Conservation (phyloP, 2,888 invertebrate genomes). For the Thelaira solivaga region DNA sequence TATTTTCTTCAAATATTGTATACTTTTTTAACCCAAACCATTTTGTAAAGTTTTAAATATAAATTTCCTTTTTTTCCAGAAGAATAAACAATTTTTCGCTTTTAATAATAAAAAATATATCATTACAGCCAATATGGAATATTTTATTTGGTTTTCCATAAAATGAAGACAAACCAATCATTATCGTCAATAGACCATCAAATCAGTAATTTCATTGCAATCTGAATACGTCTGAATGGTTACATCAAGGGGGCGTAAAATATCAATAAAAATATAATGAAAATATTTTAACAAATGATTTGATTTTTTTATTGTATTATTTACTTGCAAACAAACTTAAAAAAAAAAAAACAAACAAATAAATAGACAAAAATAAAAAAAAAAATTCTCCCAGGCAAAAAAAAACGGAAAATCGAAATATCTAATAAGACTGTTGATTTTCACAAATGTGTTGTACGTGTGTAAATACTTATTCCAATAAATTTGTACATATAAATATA, state of each 20-base stretch:
- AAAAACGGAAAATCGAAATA: constrained; percentile 43
- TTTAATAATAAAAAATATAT: not conserved
- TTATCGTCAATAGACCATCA: constrained; percentile 22
- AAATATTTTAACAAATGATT: constrained; percentile 52
- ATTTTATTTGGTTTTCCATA: not conserved
- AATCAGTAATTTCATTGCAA: constrained; percentile 11
- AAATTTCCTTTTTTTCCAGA: no score
- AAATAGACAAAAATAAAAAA: constrained; percentile 5
- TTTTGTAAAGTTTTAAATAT: no score
- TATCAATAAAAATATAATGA: constrained; percentile 48
- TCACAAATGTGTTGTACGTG: constrained; percentile 9
- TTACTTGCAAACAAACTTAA: constrained; percentile 22
- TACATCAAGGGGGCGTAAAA: constrained; percentile 31
- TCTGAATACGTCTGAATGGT: constrained; percentile 12
- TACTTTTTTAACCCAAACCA: no score
- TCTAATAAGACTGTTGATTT: constrained; percentile 28
- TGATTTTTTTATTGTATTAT: constrained; percentile 51
- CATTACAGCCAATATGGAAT: not conserved
- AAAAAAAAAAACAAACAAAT: not conserved
- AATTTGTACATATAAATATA: not conserved
- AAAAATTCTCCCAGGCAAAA: not conserved
- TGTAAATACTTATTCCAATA: not conserved
- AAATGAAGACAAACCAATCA: not conserved
- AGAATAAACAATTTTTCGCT: not conserved
- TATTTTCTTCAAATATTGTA: no score